A percentile compares a stretch with the other conserved stretches of the same genome.
Evolutionary conservation across 2,797 vertebrate species (phyloP).

Genomic region (Dendrocincla fuliginosa): DNA sequence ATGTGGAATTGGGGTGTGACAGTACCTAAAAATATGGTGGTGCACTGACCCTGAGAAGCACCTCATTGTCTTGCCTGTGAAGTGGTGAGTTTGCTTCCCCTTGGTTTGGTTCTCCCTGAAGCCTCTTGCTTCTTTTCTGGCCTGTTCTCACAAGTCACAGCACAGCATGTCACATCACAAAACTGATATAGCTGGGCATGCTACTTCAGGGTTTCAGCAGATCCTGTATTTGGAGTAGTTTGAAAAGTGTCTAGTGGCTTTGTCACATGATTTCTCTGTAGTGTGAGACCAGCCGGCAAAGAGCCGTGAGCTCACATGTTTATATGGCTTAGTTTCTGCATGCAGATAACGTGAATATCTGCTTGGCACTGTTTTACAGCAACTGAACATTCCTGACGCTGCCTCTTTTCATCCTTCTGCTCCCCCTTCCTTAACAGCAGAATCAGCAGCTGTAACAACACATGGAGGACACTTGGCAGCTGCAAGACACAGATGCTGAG

Average conservation of each 20-base stretch:
- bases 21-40: accelerated
- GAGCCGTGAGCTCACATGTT: constrained; percentile 54
- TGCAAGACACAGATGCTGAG: constrained; percentile 82
- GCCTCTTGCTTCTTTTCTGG: constrained; percentile 14
- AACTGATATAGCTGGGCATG: constrained; percentile 38
- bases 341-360: constrained; percentile 64
- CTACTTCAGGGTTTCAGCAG: constrained; percentile 60
- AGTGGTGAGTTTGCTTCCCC: neutral
- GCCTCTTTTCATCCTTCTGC: constrained; percentile 76
- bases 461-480: constrained; percentile 82
- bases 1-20: neutral
- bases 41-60: neutral
- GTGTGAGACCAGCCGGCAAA: constrained; percentile 29
- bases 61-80: neutral
- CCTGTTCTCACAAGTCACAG: constrained; percentile 28
- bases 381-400: constrained; percentile 73
- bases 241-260: constrained; percentile 48
- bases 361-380: constrained; percentile 63
- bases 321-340: neutral
- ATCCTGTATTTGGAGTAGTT: constrained; percentile 40
- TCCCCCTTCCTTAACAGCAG: constrained; percentile 71
- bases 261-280: constrained; percentile 31
- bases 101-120: neutral
- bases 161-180: neutral
- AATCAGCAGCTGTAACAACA: constrained; percentile 81